Conservation (phyloP, 2,888 invertebrate species). For the Nematopogon swammerdamellus region DNA sequence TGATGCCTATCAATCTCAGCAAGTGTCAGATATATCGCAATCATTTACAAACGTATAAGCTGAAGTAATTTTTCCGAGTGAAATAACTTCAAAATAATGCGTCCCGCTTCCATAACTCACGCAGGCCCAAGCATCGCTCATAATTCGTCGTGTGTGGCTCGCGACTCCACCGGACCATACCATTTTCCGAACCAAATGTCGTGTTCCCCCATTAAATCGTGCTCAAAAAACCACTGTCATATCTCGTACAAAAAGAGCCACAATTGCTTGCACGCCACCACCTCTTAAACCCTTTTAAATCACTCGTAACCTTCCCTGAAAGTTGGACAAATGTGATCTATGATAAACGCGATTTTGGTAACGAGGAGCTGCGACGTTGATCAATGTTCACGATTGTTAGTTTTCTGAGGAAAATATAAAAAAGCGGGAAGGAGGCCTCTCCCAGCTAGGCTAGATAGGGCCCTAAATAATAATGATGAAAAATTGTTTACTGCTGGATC, state of each 20-base stretch:
- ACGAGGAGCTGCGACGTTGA: constrained; percentile 41
- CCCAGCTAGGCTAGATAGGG: background rate
- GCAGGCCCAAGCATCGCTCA: constrained; percentile 37
- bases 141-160: constrained; percentile 54
- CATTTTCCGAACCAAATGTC: too few relatives aligned
- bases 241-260: constrained; percentile 14
- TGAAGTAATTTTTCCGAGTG: background rate
- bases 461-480: constrained; percentile 45
- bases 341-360: constrained; percentile 52
- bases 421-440: constrained; percentile 17
- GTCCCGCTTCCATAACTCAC: constrained; percentile 36
- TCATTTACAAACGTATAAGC: background rate
- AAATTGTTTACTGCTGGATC: constrained; percentile 50
- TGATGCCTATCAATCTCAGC: background rate
- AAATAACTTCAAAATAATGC: constrained; percentile 1
- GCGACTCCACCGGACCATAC: constrained; percentile 34
- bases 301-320: constrained; percentile 21
- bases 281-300: constrained; percentile 13
- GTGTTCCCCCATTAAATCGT: too few relatives aligned
- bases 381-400: constrained; percentile 39
- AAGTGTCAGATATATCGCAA: background rate
- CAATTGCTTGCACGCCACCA: constrained; percentile 12
- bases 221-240: background rate
- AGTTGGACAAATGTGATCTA: constrained; percentile 53
- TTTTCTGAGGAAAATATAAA: constrained; percentile 38